These are phyloP conservation scores for Chaetops frenatus DNA, from an alignment of 2,113 vertebrate species.

Conservation along the genomic window DNA sequence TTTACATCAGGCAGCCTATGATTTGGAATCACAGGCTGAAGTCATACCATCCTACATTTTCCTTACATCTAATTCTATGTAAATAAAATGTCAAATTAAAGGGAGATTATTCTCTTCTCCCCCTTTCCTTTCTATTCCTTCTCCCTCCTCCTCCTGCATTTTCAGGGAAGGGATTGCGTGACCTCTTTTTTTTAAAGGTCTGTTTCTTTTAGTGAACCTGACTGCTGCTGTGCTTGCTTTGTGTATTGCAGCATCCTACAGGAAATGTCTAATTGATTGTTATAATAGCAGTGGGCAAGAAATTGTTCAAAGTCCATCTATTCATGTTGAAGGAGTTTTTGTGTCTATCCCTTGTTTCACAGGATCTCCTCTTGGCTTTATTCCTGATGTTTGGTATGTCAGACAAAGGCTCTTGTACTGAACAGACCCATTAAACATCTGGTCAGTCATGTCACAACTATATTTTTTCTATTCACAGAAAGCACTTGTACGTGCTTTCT, in stretches of 20 bases:
- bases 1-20: background rate
- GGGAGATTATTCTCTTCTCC: background rate
- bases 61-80: background rate
- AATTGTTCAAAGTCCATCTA: background rate
- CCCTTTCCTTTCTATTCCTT: background rate
- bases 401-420: background rate
- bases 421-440: background rate
- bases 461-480: background rate
- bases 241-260: background rate
- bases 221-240: background rate
- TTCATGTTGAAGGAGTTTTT: background rate
- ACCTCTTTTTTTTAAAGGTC: background rate
- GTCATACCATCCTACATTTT: background rate
- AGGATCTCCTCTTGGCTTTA: background rate
- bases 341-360: background rate
- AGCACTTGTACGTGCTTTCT: background rate
- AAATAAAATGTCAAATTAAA: background rate
- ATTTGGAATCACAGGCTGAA: background rate
- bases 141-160: background rate
- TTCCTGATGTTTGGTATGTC: background rate
- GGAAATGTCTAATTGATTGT: background rate
- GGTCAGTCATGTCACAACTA: background rate
- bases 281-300: background rate
- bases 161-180: background rate
- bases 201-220: background rate